Conservation (phyloP, 2,113 vertebrate species). For the Thamnophis sirtalis region DNA sequence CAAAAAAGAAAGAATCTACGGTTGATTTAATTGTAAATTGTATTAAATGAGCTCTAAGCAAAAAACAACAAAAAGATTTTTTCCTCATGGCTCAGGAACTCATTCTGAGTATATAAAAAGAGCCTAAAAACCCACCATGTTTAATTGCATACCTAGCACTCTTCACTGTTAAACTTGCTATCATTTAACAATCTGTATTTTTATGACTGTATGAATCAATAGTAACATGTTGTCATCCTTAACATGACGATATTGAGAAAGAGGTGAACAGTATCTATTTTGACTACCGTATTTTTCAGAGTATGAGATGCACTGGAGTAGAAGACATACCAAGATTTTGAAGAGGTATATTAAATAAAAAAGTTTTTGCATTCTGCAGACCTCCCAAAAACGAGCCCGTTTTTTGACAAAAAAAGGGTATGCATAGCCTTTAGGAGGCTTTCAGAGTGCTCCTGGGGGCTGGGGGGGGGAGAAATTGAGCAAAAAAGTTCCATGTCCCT, state of each 20-base stretch:
- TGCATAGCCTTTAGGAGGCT: no score
- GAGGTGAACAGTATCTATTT: slow-evolving; percentile 38
- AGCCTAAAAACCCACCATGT: slow-evolving; percentile 22
- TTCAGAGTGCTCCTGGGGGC: no score
- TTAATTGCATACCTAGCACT: slow-evolving; percentile 43
- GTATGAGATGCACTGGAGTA: no score
- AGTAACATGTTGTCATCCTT: slow-evolving; percentile 16
- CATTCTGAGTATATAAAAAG: not conserved
- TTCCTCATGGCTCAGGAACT: slow-evolving; percentile 10
- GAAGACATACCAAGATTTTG: no score
- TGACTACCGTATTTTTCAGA: slow-evolving; percentile 18
- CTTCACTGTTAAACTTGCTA: slow-evolving; percentile 14
- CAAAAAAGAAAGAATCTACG: not conserved
- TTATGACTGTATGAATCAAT: slow-evolving; percentile 43
- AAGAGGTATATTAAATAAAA: no score
- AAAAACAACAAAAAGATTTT: not conserved
- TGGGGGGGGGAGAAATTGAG: no score
- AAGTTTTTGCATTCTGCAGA: no score
- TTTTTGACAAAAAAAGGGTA: no score
- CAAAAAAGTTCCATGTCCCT: no score
- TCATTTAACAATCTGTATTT: slow-evolving; percentile 45
- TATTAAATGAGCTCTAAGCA: not conserved
- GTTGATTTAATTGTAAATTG: not conserved
- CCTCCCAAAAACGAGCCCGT: no score
- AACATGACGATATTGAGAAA: slow-evolving; percentile 21